Percentiles rank a stretch among this genome's conserved stretches.
These are phyloP conservation scores for Eupeodes corollae DNA, from an alignment of 1,140 invertebrate species.

Conservation along the genomic window DNA sequence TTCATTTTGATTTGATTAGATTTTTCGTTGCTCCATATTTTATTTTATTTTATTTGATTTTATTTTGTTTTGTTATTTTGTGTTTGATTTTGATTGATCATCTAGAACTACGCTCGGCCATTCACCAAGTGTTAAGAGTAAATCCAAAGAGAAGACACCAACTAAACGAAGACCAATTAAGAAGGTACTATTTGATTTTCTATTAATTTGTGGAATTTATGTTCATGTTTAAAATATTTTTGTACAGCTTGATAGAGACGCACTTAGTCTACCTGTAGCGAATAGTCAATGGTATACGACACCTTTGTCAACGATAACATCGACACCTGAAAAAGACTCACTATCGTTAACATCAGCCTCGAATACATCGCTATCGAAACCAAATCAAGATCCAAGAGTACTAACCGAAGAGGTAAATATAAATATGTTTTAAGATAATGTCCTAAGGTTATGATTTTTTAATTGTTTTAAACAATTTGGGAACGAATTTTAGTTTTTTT, in stretches of 20 bases:
- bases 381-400: constrained; percentile 30
- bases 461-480: too few relatives aligned
- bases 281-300: constrained; percentile 36
- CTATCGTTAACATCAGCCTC: constrained; percentile 25
- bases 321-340: constrained; percentile 30
- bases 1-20: constrained; percentile 4
- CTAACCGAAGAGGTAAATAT: constrained; percentile 31
- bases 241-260: constrained; percentile 24
- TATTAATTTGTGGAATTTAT: constrained; percentile 1
- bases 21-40: constrained; percentile 6
- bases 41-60: constrained; percentile 12
- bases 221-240: neutral
- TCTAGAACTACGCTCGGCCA: constrained; percentile 24
- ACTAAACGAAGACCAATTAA: constrained; percentile 31
- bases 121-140: constrained; percentile 30
- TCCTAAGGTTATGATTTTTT: too few relatives aligned
- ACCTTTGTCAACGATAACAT: constrained; percentile 27
- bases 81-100: constrained; percentile 9
- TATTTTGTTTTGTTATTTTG: constrained; percentile 15
- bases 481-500: too few relatives aligned
- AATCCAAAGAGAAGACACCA: constrained; percentile 32
- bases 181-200: constrained; percentile 17
- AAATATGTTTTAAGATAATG: too few relatives aligned
- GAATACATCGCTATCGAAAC: constrained; percentile 23
- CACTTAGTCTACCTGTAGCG: constrained; percentile 25